Evolutionary conservation across 2,797 vertebrate genomes (phyloP).

Genomic region (Hypotaenidia philippensis): DNA sequence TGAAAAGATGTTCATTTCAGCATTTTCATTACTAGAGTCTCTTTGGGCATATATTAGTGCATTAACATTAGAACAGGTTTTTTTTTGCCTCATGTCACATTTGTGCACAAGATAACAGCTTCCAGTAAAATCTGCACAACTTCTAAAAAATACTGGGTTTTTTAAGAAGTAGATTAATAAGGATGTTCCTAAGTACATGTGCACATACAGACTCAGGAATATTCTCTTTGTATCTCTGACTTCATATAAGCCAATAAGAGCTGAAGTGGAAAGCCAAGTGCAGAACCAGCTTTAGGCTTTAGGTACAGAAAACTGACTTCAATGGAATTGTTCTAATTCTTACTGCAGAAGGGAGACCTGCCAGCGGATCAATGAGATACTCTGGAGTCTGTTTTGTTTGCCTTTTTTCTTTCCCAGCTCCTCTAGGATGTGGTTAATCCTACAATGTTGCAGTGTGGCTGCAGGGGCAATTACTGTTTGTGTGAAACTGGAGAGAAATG

Average conservation of each 20-base stretch:
- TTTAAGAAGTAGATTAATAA: background rate
- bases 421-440: slow-evolving; percentile 66
- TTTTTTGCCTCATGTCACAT: background rate
- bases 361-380: accelerated
- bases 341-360: background rate
- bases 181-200: background rate
- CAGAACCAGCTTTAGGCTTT: background rate
- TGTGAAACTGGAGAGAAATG: slow-evolving; percentile 53
- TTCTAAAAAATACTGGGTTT: background rate
- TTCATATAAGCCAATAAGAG: background rate
- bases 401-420: background rate
- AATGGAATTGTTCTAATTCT: background rate
- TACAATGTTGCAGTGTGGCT: background rate
- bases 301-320: background rate
- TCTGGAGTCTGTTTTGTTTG: background rate
- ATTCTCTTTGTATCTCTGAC: background rate
- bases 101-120: background rate
- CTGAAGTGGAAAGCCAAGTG: background rate
- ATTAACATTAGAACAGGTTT: background rate
- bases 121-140: background rate
- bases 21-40: background rate
- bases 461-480: slow-evolving; percentile 21
- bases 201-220: background rate
- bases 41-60: background rate
- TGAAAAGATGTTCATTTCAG: background rate